phyloP scores from a whole-genome alignment of 2,113 vertebrate genomes.

The Pseudorhombus dupliciocellatus region DNA sequence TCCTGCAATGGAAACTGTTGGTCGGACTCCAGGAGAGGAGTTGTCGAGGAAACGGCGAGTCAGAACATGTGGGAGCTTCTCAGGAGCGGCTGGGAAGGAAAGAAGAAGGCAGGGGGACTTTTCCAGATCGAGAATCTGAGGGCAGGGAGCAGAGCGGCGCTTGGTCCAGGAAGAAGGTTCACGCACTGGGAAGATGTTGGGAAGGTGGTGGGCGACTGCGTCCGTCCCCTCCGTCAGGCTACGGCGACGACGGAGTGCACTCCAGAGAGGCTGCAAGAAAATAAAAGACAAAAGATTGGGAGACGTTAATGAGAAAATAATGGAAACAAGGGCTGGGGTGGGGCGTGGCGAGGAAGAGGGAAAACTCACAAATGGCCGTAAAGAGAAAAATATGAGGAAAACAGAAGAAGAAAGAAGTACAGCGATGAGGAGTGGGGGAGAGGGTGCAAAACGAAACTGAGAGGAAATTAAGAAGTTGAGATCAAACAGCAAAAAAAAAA shows the following conservation, averaged over 20 bases:
- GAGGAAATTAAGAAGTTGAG: slow-evolving; percentile 77
- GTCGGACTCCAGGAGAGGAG: slow-evolving; percentile 47
- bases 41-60: slow-evolving; percentile 45
- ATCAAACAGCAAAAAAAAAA: slow-evolving; percentile 63
- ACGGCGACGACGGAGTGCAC: slow-evolving; percentile 81
- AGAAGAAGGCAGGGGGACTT: slow-evolving; percentile 13
- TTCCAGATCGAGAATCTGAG: slow-evolving; percentile 31
- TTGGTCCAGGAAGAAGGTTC: slow-evolving; percentile 31
- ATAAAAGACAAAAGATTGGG: slow-evolving; percentile 4
- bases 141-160: slow-evolving; percentile 13
- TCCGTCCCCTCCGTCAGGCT: slow-evolving; percentile 49
- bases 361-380: slow-evolving; percentile 5
- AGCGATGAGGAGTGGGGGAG: slow-evolving; percentile 11
- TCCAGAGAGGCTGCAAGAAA: slow-evolving; percentile 80
- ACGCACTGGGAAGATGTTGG: slow-evolving; percentile 16
- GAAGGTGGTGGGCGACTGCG: slow-evolving; percentile 2
- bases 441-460: slow-evolving; percentile 32
- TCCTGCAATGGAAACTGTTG: slow-evolving; percentile 51
- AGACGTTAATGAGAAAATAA: slow-evolving; percentile 7
- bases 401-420: slow-evolving; percentile 14
- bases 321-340: not conserved
- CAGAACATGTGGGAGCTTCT: slow-evolving; percentile 40
- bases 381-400: slow-evolving; percentile 12
- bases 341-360: not conserved
- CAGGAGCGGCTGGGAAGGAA: slow-evolving; percentile 36